Base-by-base conservation (phyloP, 2,888 invertebrate species). In the Oxystoma pomonae region DNA sequence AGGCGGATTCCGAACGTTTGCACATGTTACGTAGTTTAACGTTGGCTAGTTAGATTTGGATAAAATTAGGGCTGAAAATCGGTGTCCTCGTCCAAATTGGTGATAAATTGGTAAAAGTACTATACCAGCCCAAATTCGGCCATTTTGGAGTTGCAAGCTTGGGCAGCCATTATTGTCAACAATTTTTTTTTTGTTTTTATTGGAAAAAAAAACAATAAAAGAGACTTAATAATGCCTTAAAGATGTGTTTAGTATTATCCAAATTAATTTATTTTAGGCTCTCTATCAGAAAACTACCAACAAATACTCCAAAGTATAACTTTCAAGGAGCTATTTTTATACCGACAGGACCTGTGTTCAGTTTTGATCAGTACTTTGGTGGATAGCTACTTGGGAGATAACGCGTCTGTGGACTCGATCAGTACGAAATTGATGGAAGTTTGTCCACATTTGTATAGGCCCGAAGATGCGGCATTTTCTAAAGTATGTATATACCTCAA, bases 391-490 rank as follows among this genome's bases (percentile, higher is more conserved):
- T 84, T 99, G 17, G 91, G 91, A 62, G 98, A 99, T 78, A 95
- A 96, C 77, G 97, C 98, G 0, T 94, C 94, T 1, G 94, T 97
- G 1, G 94, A 95, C 76, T 89, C 93, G 0, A 94, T 99, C 66
- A 97, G 95, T 65, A 84, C 86, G 20, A 91, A 91, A 75, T 81
- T 99, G 61, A 84, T 97, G 57, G 91, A 95, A 73, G 86, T 94
- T 1, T 99, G 98, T 75, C 98, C 99, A 0, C 91, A 91, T 71
- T 83, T 99, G 20, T 99, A 97, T 78, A 90, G 92, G 68, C 90
- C 90, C 73, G 98, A 98, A 82, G 98, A 99, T 81, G 98, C 97
- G 1, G 92, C 94, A 12, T 95, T 94, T 73, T 94, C 97, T 1
- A 97, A 97, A 83, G 95, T 94, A 79, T n/a, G n/a, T n/a, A n/a